These are phyloP conservation scores for Scaptomyza hsui DNA, from an alignment of 1,140 invertebrate genomes.

Conservation along the genomic window DNA sequence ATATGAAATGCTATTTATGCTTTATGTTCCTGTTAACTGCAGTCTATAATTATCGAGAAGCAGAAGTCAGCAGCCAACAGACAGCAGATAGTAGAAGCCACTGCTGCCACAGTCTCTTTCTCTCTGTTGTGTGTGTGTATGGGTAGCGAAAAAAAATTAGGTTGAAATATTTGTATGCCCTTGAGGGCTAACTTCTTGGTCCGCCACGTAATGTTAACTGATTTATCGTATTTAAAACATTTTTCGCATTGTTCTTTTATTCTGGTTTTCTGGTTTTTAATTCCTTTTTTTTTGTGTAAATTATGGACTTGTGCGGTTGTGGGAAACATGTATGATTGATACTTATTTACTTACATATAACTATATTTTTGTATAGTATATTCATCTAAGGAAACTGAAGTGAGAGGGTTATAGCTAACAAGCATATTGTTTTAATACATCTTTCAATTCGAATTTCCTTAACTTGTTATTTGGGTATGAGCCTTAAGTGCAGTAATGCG, in stretches of 20 bases:
- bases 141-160: conserved; percentile 37
- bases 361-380: no score
- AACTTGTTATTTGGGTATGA: no score
- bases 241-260: conserved; percentile 49
- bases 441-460: neutral
- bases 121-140: neutral
- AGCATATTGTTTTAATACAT: neutral
- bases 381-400: no score
- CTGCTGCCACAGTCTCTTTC: conserved; percentile 3
- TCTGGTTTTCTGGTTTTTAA: neutral
- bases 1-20: conserved; percentile 71
- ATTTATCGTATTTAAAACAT: conserved; percentile 70
- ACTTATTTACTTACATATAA: no score
- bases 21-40: conserved; percentile 70
- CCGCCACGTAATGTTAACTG: conserved; percentile 57
- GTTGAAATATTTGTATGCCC: conserved; percentile 62
- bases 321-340: neutral
- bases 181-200: conserved; percentile 44
- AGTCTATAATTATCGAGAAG: conserved; percentile 66
- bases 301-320: neutral
- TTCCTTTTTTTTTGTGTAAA: neutral
- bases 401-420: no score
- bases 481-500: no score
- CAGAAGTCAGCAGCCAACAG: conserved; percentile 3
- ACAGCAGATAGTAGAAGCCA: neutral